A percentile compares a stretch with the other conserved stretches of the same genome.
phyloP scores from a whole-genome alignment of 2,113 vertebrate species.

The Prionailurus viverrinus region DNA sequence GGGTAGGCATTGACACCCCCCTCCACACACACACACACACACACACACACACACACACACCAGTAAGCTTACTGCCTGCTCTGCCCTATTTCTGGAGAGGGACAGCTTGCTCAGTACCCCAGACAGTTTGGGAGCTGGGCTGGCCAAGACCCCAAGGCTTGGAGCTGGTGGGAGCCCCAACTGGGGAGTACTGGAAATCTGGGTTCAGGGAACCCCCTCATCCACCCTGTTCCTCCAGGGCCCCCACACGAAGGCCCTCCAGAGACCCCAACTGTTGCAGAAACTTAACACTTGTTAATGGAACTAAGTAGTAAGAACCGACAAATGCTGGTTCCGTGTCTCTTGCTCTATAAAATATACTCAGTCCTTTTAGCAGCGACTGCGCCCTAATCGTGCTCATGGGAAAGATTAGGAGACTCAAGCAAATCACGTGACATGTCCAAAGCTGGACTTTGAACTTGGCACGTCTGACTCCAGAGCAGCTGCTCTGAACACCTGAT shows the following conservation, averaged over 20 bases:
- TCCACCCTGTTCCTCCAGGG: not conserved
- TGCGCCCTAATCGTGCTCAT: not conserved
- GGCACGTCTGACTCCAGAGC: not conserved
- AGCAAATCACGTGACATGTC: rapidly evolving
- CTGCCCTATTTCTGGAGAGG: not conserved
- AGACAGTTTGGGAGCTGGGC: not conserved
- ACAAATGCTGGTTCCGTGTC: too few relatives aligned
- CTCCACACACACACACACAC: not conserved
- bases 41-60: not conserved
- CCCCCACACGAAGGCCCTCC: not conserved
- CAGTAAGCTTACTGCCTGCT: not conserved
- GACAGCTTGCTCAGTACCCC: not conserved
- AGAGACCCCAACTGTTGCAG: not conserved
- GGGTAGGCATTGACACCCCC: not conserved
- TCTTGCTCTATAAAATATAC: not conserved
- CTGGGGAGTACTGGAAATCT: not conserved
- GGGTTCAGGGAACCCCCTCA: not conserved
- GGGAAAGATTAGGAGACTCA: not conserved
- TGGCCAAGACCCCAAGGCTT: not conserved
- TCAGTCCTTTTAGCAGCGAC: not conserved
- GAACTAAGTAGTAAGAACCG: not conserved
- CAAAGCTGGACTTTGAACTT: not conserved
- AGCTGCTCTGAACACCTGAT: too few relatives aligned
- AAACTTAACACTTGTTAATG: not conserved
- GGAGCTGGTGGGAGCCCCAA: not conserved